phyloP scores from a whole-genome alignment of 2,888 invertebrate species.

The Cataglyphis livida region DNA sequence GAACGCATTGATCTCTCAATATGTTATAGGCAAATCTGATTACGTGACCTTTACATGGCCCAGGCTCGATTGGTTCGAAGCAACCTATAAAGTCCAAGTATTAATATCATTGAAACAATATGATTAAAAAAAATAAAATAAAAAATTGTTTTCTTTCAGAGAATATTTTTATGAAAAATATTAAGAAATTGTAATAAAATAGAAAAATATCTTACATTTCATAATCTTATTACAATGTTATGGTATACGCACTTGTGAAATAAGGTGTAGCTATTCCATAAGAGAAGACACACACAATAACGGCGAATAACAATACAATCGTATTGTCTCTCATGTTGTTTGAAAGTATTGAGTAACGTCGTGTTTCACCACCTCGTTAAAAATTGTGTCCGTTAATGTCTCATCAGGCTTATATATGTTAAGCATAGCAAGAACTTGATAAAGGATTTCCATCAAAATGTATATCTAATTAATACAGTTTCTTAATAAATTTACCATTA shows the following conservation, averaged over 20 bases:
- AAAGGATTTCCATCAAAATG: not conserved
- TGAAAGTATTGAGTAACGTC: not conserved
- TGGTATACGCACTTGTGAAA: not conserved
- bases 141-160: not conserved
- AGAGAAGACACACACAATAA: not conserved
- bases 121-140: no score
- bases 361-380: not conserved
- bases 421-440: not conserved
- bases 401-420: not conserved
- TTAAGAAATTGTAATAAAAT: not conserved
- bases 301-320: not conserved
- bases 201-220: not conserved
- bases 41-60: not conserved
- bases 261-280: not conserved
- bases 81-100: not conserved
- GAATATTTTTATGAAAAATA: not conserved
- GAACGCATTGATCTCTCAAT: not conserved
- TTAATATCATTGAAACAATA: not conserved
- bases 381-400: not conserved
- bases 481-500: not conserved
- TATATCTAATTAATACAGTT: not conserved
- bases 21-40: not conserved
- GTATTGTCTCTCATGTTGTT: not conserved
- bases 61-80: not conserved
- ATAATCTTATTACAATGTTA: not conserved